Conservation (phyloP, 2,113 vertebrate genomes). For the Atherinomorus stipes region DNA sequence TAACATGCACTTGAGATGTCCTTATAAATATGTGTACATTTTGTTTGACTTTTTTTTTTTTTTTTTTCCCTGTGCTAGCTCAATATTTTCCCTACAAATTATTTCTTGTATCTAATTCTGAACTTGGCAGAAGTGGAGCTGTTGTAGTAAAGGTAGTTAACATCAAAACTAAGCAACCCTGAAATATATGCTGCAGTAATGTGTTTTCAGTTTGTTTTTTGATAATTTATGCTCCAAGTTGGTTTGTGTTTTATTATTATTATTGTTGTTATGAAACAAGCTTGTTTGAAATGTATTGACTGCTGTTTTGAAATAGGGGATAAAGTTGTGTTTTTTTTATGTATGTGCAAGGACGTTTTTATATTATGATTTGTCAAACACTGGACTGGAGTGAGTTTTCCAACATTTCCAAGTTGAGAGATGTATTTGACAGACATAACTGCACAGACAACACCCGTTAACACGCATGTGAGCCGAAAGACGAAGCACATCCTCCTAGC, state of each 20-base stretch:
- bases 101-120: conserved; percentile 63
- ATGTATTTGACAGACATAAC: conserved; percentile 80
- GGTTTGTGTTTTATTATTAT: conserved; percentile 79
- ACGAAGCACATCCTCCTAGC: conserved; percentile 53
- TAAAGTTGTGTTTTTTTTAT: conserved; percentile 61
- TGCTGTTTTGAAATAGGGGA: conserved; percentile 85
- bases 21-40: conserved; percentile 78
- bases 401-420: conserved; percentile 82
- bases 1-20: conserved; percentile 78
- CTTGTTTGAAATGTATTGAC: conserved; percentile 84
- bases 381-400: conserved; percentile 86
- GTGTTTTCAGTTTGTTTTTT: conserved; percentile 76
- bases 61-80: conserved; percentile 54
- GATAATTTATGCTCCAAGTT: conserved; percentile 84
- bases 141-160: conserved; percentile 85
- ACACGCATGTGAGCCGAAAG: conserved; percentile 61
- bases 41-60: conserved; percentile 64
- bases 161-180: conserved; percentile 86
- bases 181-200: conserved; percentile 86
- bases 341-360: conserved; percentile 79
- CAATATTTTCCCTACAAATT: conserved; percentile 69
- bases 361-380: conserved; percentile 87
- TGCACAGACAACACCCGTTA: conserved; percentile 75
- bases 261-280: conserved; percentile 82
- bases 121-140: conserved; percentile 83